Conservation (phyloP, 2,113 vertebrate species). For the Heptranchias perlo region DNA sequence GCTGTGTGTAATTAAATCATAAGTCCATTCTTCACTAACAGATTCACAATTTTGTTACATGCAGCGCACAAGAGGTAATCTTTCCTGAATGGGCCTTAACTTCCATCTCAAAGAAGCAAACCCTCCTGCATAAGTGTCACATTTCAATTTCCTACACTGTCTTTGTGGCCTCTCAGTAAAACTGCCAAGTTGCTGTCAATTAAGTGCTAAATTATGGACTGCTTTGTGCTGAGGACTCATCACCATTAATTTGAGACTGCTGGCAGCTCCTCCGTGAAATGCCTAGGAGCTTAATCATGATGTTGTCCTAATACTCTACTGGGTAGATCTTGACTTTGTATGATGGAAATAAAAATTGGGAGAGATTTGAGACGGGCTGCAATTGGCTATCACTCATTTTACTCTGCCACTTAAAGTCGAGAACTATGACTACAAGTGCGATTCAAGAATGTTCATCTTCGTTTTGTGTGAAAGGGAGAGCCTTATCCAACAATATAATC, state of each 20-base stretch:
- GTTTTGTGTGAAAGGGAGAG: background rate
- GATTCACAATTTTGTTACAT: background rate
- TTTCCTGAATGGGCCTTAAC: background rate
- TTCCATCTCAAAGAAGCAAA: background rate
- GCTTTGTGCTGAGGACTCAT: constrained; percentile 1
- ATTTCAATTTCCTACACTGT: background rate
- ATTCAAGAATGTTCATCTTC: background rate
- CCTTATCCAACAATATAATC: background rate
- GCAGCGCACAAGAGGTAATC: background rate
- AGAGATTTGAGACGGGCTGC: background rate
- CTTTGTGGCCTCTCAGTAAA: background rate
- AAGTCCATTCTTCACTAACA: background rate
- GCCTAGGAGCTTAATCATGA: background rate
- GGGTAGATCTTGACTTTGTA: background rate
- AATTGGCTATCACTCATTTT: background rate
- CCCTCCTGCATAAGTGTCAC: background rate
- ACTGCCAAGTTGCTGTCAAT: background rate
- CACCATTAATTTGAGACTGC: background rate
- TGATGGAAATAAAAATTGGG: background rate
- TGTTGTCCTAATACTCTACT: background rate
- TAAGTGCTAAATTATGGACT: background rate
- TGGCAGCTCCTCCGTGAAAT: background rate
- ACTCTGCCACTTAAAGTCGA: background rate
- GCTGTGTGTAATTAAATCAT: background rate
- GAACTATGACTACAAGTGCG: background rate